A percentile compares a stretch with the other conserved stretches of the same genome.
phyloP scores from a whole-genome alignment of 2,797 vertebrate genomes.

The Thamnophis elegans region DNA sequence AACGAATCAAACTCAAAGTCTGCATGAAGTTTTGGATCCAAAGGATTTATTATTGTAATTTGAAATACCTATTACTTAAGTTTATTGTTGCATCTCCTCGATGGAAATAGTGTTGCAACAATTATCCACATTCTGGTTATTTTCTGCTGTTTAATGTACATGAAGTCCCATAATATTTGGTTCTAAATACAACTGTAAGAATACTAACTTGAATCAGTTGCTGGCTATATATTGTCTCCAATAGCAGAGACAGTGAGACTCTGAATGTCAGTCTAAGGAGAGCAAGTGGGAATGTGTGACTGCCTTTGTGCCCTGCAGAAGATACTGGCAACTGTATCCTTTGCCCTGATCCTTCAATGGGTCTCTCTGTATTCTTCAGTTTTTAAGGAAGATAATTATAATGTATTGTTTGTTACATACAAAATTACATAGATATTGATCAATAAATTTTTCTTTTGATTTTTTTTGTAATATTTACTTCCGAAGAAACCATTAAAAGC shows the following conservation, averaged over 20 bases:
- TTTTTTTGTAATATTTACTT: not conserved
- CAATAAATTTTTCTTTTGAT: not conserved
- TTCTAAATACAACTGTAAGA: not conserved
- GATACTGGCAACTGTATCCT: not conserved
- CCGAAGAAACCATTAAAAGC: not conserved
- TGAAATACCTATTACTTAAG: not conserved
- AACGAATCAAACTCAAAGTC: not conserved
- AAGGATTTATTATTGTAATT: not conserved
- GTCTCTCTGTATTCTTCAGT: not conserved
- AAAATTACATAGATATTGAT: not conserved
- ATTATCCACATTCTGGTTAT: not conserved
- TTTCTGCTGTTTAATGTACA: not conserved
- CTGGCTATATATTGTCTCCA: not conserved
- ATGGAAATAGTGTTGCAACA: not conserved
- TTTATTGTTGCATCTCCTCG: not conserved
- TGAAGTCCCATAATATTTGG: too few relatives aligned
- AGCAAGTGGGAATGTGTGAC: not conserved
- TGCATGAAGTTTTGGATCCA: not conserved
- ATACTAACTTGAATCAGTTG: not conserved
- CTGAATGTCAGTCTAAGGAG: not conserved
- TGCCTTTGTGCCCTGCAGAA: not conserved
- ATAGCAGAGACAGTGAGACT: not conserved
- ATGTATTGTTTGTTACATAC: not conserved
- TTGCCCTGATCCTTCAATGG: not conserved
- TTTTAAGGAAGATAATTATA: not conserved